Base-by-base conservation (phyloP, 1,140 invertebrate genomes). In the Drosophila pseudoobscura region DNA sequence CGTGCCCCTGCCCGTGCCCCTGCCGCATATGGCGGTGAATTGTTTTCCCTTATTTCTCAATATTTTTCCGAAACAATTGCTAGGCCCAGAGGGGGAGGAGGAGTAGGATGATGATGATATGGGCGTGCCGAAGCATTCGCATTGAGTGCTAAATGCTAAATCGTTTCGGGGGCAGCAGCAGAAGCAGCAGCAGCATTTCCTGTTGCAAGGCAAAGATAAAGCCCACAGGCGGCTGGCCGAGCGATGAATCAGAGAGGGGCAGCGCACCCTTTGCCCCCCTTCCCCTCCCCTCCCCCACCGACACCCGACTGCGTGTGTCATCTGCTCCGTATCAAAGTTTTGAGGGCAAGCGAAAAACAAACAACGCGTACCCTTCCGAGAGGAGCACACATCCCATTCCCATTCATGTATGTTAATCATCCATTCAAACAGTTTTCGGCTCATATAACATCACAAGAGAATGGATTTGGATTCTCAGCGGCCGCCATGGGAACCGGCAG, bases 361-460 rank as follows among this genome's bases (percentile, higher is more conserved):
- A n/a, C 64, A 53, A 41, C 61, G 65, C 8, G 8, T 8, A 31
- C 29, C 29, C 2, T 31, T 31, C 7, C 29, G 7, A 31, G 35
- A 13, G 35, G 11, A 39, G 4, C 4, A 39, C 11, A 26, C 24
- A 26, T 5, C 24, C 63, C 73, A 75, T 75, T 5, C 24, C 63
- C 73, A 75, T 75, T 63, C 63, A 76, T 71, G 68, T 85, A 85
- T 85, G 80, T 80, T 85, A 85, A 85, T 80, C 73, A 85, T 55
- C 68, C 68, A 77, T 80, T 70, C 68, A 85, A 85, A 85, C 64
- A 82, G 55, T 70, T 84, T 65, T 64, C 62, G 53, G 58, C 66
- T 78, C 79, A 83, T 75, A 79, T 79, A 84, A 83, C 79, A 83
- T 57, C 53, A 78, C 77, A 47, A 45, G 72, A 65, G 66, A 77